phyloP scores from a whole-genome alignment of 2,888 invertebrate species.

The Leptinotarsa haldemani region DNA sequence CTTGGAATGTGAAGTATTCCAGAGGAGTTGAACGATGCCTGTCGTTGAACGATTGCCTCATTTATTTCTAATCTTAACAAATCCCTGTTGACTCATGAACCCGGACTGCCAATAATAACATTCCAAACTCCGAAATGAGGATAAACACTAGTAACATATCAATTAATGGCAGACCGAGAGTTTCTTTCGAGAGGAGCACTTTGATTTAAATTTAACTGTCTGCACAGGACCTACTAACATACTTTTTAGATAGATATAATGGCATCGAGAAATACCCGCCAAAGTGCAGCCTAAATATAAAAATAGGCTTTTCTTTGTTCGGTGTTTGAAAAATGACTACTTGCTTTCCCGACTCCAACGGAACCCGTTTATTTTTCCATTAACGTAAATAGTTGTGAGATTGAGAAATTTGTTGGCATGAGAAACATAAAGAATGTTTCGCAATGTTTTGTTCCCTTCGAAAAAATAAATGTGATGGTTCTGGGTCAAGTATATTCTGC shows the following conservation, averaged over 20 bases:
- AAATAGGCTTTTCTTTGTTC: constrained; percentile 29
- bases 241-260: constrained; percentile 38
- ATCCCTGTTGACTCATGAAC: not conserved
- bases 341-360: not conserved
- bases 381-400: constrained; percentile 5
- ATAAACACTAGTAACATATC: constrained; percentile 19
- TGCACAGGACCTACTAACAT: constrained; percentile 48
- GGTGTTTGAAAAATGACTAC: constrained; percentile 7
- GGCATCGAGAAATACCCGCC: constrained; percentile 26
- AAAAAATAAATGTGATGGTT: constrained; percentile 16
- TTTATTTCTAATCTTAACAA: not conserved
- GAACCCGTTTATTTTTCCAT: constrained; percentile 14
- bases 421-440: not conserved
- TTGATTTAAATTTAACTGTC: constrained; percentile 21
- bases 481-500: constrained; percentile 20
- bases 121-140: not conserved
- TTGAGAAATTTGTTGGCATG: constrained; percentile 1
- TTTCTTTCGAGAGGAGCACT: constrained; percentile 7
- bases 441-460: constrained; percentile 26
- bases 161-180: constrained; percentile 13
- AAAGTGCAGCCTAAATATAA: constrained; percentile 22
- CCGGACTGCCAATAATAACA: constrained; percentile 11
- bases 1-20: not conserved
- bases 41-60: not conserved
- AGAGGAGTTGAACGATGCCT: not conserved